Evolutionary conservation across 2,113 vertebrate species (phyloP), one percentile per base, ranked within the genome.

Genomic region (Chunga burmeisteri): DNA sequence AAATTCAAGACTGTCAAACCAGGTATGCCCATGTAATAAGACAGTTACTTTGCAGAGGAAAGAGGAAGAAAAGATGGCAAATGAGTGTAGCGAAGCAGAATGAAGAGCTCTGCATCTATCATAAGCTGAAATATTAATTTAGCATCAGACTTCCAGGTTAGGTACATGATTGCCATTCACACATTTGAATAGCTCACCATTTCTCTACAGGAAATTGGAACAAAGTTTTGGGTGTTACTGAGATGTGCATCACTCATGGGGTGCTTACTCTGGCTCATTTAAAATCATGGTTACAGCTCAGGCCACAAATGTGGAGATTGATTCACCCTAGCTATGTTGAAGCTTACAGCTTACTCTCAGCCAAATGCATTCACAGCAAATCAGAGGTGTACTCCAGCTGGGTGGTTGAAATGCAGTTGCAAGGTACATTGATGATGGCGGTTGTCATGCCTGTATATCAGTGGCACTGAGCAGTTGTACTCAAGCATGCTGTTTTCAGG

Each of bases 371-470:
- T 75, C 21, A 25, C 40, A 75, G 73, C 19, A 34, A 38, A 59
- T 49, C 74, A 30, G 38, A 71, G 22, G 40, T 38, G n/a, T 49
- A 9, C 15, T 49, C 44, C 40, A 66, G 44, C 50, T 65, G 36
- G 23, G 61, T 3, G 63, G 34, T 8, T 53, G 40, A 55, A 66
- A 42, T 15, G 22, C 52, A 7, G 27, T 44, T 66, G 32, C n/a
- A 70, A 67, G 20, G 27, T 27, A 18, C 10, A 5, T 3, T 18
- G n/a, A 50, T 42, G 46, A 12, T 13, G 36, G 25, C 0, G 0
- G 27, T 36, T 81, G 75, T 30, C 27, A 8, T 29, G 42, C 47
- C 42, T 50, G 9, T 74, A 46, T 72, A 46, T 92, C 59, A 71
- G n/a, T 49, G 40, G 40, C 26, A 8, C 25, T 47, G 52, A 59